phyloP scores from a whole-genome alignment of 2,797 vertebrate genomes.

The Pangasius mekongensis region DNA sequence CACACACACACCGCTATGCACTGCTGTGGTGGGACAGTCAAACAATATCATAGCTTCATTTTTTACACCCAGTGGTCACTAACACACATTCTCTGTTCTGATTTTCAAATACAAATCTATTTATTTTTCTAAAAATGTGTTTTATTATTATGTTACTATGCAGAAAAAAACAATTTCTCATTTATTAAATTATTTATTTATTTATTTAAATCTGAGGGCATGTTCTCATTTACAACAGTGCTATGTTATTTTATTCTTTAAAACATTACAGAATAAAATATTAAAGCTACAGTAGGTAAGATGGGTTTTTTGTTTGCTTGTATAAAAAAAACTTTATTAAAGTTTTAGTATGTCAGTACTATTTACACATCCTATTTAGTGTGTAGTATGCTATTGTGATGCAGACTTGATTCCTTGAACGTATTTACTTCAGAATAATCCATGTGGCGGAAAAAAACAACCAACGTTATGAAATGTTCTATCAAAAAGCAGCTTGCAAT shows the following conservation, averaged over 20 bases:
- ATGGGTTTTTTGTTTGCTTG: background rate
- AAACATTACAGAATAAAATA: background rate
- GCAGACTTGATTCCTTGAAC: background rate
- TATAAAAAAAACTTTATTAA: no score
- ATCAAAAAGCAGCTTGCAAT: background rate
- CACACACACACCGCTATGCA: slow-evolving; percentile 15
- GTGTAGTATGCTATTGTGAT: background rate
- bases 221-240: background rate
- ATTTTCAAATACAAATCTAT: background rate
- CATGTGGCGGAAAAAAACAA: background rate
- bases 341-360: background rate
- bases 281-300: no score
- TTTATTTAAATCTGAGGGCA: background rate
- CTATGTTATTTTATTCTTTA: no score
- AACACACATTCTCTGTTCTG: background rate
- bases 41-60: slow-evolving; percentile 29
- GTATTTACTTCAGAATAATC: background rate
- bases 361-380: background rate
- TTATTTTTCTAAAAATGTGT: background rate
- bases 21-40: slow-evolving; percentile 20
- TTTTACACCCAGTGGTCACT: slow-evolving; percentile 30
- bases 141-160: background rate
- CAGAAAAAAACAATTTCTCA: background rate
- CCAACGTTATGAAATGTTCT: background rate
- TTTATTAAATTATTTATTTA: background rate